These are phyloP conservation scores for Caenorhabditis latens DNA, from an alignment of 1,140 invertebrate species.

Conservation along the genomic window DNA sequence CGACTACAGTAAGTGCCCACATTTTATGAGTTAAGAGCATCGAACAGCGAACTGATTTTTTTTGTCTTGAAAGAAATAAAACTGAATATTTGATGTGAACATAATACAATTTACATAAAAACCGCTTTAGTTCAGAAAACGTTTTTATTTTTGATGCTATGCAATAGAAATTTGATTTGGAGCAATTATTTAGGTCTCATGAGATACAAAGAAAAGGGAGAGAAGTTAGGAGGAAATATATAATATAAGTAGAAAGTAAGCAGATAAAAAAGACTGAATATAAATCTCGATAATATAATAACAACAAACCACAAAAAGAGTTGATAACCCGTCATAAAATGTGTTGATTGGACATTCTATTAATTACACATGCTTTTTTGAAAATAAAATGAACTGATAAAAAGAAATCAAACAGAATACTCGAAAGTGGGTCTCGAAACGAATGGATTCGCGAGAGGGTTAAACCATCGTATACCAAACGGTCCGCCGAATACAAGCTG, in stretches of 20 bases:
- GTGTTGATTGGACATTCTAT: constrained; percentile 10
- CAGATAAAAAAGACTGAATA: neutral
- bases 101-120: too few species aligned
- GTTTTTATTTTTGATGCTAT: constrained; percentile 11
- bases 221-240: neutral
- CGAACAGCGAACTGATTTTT: too few species aligned
- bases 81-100: too few species aligned
- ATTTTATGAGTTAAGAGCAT: too few species aligned
- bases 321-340: constrained; percentile 17
- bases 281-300: neutral
- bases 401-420: constrained; percentile 73
- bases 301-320: constrained; percentile 6
- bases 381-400: constrained; percentile 20
- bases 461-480: constrained; percentile 79
- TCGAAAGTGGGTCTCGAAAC: constrained; percentile 74
- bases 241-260: neutral
- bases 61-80: too few species aligned
- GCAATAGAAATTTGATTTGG: neutral
- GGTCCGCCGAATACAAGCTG: constrained; percentile 79
- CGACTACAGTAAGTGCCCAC: too few species aligned
- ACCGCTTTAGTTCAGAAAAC: neutral
- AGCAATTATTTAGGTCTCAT: neutral
- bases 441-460: constrained; percentile 78
- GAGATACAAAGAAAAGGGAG: constrained; percentile 10
- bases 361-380: neutral